Percentiles rank a stretch among this genome's conserved stretches.
Conservation (phyloP, 2,888 invertebrate genomes). For the Macropis europaea region DNA sequence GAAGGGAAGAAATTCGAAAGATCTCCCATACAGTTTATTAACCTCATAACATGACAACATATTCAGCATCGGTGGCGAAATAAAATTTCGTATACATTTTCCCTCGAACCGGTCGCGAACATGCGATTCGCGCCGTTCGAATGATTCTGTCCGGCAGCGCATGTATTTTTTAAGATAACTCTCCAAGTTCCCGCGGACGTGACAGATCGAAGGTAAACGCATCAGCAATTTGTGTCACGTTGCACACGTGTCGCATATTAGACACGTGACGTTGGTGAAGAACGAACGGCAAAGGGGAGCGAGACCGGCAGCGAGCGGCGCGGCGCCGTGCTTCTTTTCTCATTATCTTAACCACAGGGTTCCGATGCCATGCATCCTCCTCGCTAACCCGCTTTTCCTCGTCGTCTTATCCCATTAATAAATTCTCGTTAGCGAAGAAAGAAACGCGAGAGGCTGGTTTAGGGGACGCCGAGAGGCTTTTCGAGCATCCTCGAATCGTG, state of each 20-base stretch:
- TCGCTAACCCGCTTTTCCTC: slow-evolving; percentile 52
- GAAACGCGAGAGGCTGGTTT: neutral
- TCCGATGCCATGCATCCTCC: slow-evolving; percentile 39
- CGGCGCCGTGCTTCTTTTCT: slow-evolving; percentile 64
- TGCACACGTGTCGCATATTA: slow-evolving; percentile 21
- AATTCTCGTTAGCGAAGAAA: slow-evolving; percentile 21
- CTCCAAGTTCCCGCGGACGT: neutral
- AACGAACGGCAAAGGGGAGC: neutral
- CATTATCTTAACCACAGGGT: slow-evolving; percentile 61
- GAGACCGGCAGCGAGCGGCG: neutral
- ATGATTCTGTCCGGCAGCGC: too few relatives aligned
- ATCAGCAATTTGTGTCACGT: slow-evolving; percentile 10
- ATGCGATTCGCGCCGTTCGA: too few relatives aligned
- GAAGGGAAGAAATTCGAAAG: too few relatives aligned
- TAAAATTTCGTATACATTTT: too few relatives aligned
- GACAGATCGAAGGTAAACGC: neutral
- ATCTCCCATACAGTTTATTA: too few relatives aligned
- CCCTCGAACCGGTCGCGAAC: too few relatives aligned
- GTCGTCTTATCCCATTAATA: slow-evolving; percentile 29
- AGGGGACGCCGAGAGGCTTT: neutral
- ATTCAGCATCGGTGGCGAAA: too few relatives aligned
- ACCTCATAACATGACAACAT: too few relatives aligned
- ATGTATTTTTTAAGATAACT: neutral
- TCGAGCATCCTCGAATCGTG: neutral
- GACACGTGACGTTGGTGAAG: neutral